phyloP scores from a whole-genome alignment of 2,113 vertebrate species.

The Labeo rohita region DNA sequence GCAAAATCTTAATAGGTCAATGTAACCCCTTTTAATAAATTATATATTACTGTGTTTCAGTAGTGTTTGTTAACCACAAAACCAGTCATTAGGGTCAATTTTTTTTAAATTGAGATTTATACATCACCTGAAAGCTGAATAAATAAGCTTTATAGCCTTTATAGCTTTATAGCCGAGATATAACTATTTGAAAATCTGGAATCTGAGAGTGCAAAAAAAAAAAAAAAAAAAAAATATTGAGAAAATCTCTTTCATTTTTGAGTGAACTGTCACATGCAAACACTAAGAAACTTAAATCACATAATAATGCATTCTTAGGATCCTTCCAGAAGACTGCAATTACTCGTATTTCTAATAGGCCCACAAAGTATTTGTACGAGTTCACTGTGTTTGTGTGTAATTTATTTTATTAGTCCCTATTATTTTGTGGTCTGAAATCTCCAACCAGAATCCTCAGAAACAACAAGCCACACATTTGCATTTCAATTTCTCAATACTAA shows the following conservation, averaged over 20 bases:
- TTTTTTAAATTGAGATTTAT: too few relatives aligned
- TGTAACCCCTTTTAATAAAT: too few relatives aligned
- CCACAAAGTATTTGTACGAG: neutral
- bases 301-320: neutral
- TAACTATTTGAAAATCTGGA: too few relatives aligned
- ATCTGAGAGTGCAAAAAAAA: too few relatives aligned
- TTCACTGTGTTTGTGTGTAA: neutral
- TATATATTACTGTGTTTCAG: too few relatives aligned
- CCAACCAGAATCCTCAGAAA: neutral
- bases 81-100: too few relatives aligned
- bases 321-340: neutral
- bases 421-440: neutral
- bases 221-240: too few relatives aligned
- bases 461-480: neutral
- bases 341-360: neutral
- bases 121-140: too few relatives aligned
- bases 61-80: too few relatives aligned
- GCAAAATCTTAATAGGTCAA: too few relatives aligned
- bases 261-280: neutral
- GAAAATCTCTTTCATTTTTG: neutral
- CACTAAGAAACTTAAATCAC: neutral
- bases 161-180: too few relatives aligned
- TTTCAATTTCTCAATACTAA: neutral
- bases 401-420: neutral
- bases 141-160: too few relatives aligned